Conservation (phyloP, 2,113 vertebrate species). For the Recurvirostra avosetta region DNA sequence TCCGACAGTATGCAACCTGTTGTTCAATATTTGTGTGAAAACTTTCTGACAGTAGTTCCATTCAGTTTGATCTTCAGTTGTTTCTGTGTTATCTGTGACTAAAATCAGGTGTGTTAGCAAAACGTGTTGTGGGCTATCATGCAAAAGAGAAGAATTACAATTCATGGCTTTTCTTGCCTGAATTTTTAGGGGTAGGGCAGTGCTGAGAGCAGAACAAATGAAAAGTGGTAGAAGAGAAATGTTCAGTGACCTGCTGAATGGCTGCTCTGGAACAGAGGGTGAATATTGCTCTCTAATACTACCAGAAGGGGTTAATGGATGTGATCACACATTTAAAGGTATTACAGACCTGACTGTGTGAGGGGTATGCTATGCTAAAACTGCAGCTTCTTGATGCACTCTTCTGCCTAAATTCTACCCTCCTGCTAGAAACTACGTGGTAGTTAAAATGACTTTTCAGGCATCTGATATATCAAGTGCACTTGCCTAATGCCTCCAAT, state of each 20-base stretch:
- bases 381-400: neutral
- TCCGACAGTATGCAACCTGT: neutral
- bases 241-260: neutral
- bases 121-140: accelerated
- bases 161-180: neutral
- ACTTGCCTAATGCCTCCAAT: neutral
- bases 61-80: neutral
- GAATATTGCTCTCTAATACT: neutral
- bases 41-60: neutral
- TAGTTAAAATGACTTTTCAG: neutral
- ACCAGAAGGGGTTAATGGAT: neutral
- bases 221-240: neutral
- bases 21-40: neutral
- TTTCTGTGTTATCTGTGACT: neutral
- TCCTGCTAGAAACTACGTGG: neutral
- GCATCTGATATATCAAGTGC: neutral
- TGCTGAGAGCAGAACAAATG: neutral
- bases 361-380: neutral
- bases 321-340: neutral
- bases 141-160: neutral
- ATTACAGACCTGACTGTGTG: neutral
- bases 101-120: neutral
- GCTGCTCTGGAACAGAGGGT: neutral
- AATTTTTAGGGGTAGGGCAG: neutral
- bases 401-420: neutral